phyloP scores from a whole-genome alignment of 2,888 invertebrate species.

The Mythimna pallens region DNA sequence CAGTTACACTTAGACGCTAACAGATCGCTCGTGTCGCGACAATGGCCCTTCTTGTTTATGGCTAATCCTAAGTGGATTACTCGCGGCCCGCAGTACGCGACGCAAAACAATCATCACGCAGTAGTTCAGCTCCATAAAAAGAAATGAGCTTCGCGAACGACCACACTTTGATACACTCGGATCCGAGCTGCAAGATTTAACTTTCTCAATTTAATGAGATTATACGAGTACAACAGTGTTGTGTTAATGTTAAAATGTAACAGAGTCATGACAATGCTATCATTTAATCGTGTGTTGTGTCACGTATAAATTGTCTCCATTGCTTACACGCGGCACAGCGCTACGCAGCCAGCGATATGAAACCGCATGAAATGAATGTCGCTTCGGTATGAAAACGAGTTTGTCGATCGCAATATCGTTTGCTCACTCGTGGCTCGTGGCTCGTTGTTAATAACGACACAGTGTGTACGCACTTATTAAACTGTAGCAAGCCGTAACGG shows the following conservation, averaged over 20 bases:
- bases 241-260: conserved; percentile 47
- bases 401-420: conserved; percentile 67
- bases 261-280: conserved; percentile 41
- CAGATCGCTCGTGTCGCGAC: conserved; percentile 87
- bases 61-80: conserved; percentile 89
- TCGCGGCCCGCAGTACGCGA: conserved; percentile 73
- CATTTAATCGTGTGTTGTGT: conserved; percentile 52
- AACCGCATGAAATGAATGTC: conserved; percentile 65
- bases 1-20: conserved; percentile 87
- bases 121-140: conserved; percentile 61
- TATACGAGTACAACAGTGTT: conserved; percentile 44
- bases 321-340: conserved; percentile 61
- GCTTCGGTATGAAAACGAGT: conserved; percentile 63
- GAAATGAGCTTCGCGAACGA: conserved; percentile 48
- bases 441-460: conserved; percentile 62
- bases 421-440: conserved; percentile 59
- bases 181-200: conserved; percentile 36
- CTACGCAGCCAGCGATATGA: conserved; percentile 60
- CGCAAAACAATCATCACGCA: conserved; percentile 60
- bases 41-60: conserved; percentile 87
- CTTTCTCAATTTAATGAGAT: conserved; percentile 42
- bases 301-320: conserved; percentile 62
- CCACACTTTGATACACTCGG: conserved; percentile 45
- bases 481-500: conserved; percentile 51
- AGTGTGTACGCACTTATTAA: conserved; percentile 64